phyloP scores from a whole-genome alignment of 2,797 vertebrate species.

The Lacerta bilineata region DNA sequence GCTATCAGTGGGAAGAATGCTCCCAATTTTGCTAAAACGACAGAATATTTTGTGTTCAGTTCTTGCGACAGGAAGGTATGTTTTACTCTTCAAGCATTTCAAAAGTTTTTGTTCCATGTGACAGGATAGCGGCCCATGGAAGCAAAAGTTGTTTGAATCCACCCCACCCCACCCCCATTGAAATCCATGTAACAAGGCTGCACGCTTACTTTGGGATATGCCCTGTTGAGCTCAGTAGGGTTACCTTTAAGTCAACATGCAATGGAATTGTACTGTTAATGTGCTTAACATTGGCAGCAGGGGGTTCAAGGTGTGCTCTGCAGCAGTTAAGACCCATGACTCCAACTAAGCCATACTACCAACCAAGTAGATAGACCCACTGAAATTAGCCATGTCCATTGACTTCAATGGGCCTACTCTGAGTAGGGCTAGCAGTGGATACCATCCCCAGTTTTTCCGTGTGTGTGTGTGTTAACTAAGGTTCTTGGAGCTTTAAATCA shows the following conservation, averaged over 20 bases:
- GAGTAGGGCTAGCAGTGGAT: too few species aligned
- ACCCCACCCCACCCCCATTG: neutral
- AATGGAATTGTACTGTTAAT: neutral
- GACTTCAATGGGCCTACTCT: too few species aligned
- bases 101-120: neutral
- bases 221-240: neutral
- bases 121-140: neutral
- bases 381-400: too few species aligned
- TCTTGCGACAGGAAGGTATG: neutral
- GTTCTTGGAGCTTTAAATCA: neutral
- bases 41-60: neutral
- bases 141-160: neutral
- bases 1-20: neutral
- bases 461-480: too few species aligned
- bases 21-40: neutral
- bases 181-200: neutral
- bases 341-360: too few species aligned
- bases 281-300: neutral
- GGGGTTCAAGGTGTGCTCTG: neutral
- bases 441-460: too few species aligned
- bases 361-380: too few species aligned
- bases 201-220: neutral
- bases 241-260: neutral
- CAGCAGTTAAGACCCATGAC: neutral
- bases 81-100: neutral